Percentiles rank a stretch among this genome's conserved stretches.
phyloP scores from a whole-genome alignment of 2,113 vertebrate species.

The Pterocles burchelli region DNA sequence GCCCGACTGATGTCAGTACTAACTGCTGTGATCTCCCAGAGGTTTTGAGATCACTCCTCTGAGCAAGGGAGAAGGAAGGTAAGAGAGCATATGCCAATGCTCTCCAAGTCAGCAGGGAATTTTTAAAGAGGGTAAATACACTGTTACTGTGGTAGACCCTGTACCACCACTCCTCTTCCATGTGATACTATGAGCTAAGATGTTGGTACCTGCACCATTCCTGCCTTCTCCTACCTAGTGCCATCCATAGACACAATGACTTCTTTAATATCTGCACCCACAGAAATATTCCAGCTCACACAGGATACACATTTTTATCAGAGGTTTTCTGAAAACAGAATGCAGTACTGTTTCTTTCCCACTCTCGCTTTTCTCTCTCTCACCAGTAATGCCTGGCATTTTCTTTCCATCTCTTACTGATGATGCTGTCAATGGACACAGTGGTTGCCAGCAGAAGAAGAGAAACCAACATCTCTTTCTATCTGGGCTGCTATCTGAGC shows the following conservation, averaged over 20 bases:
- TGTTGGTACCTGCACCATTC: neutral
- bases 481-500: neutral
- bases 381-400: neutral
- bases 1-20: neutral
- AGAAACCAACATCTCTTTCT: neutral
- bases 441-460: neutral
- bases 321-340: neutral
- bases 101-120: neutral
- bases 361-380: neutral
- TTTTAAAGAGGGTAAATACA: neutral
- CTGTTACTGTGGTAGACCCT: neutral
- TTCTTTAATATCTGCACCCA: neutral
- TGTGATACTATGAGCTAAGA: neutral
- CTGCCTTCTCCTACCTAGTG: neutral
- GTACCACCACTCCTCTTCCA: neutral
- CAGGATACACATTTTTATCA: neutral
- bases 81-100: neutral
- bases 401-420: neutral
- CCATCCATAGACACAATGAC: neutral
- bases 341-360: neutral
- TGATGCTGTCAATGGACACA: neutral
- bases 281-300: neutral
- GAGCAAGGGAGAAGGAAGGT: neutral
- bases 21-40: neutral
- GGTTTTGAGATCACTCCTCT: neutral